Conservation (phyloP, 2,113 vertebrate species). For the Mungos mungo region DNA sequence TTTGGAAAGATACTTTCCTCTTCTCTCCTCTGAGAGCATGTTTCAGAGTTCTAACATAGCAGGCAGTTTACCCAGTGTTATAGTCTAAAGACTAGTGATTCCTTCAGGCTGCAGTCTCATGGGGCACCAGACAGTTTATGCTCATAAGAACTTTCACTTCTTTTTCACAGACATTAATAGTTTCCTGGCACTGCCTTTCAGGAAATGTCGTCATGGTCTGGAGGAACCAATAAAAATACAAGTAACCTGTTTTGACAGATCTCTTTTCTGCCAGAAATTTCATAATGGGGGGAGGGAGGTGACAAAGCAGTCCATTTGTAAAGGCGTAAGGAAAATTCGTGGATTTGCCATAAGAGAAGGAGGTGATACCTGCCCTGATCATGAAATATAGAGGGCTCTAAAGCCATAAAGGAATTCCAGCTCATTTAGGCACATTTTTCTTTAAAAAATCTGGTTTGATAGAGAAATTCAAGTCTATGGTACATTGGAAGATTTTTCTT, state of each 20-base stretch:
- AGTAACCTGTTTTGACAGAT: slow-evolving; percentile 85
- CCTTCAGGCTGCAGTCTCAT: slow-evolving; percentile 45
- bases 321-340: slow-evolving; percentile 53
- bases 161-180: slow-evolving; percentile 84
- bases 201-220: slow-evolving; percentile 87
- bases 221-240: slow-evolving; percentile 88
- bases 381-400: slow-evolving; percentile 2
- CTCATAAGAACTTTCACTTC: slow-evolving; percentile 78
- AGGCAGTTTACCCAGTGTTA: not conserved
- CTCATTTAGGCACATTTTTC: slow-evolving; percentile 21
- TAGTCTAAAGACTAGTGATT: slow-evolving; percentile 12
- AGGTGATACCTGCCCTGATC: not conserved
- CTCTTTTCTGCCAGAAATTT: slow-evolving; percentile 80
- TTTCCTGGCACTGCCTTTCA: slow-evolving; percentile 85
- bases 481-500: not conserved
- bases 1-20: not conserved
- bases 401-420: not conserved
- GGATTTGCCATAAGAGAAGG: not conserved
- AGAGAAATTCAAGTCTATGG: not conserved
- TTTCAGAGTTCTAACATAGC: not conserved
- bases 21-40: not conserved
- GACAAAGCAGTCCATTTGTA: slow-evolving; percentile 3
- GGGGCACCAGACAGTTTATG: slow-evolving; percentile 70
- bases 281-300: slow-evolving; percentile 43
- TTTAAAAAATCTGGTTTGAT: not conserved